phyloP scores from a whole-genome alignment of 2,888 invertebrate genomes.

The Agrilus mali region DNA sequence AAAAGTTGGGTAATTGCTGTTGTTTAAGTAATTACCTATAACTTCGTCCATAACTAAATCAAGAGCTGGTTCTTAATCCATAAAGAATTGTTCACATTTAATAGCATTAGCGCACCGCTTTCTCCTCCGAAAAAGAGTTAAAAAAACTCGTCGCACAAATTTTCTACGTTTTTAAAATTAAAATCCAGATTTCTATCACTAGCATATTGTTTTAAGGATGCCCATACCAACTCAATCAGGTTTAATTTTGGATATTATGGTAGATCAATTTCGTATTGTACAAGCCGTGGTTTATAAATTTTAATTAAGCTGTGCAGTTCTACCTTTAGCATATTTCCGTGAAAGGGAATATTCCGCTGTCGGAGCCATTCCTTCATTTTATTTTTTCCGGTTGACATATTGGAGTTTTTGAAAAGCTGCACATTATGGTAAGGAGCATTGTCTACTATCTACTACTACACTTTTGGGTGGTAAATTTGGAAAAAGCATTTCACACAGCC shows the following conservation, averaged over 20 bases:
- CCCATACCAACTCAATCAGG: too few species aligned
- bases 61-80: too few species aligned
- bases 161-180: too few species aligned
- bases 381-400: constrained; percentile 7
- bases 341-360: constrained; percentile 6
- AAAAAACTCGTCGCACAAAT: too few species aligned
- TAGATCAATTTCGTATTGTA: constrained; percentile 11
- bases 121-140: too few species aligned
- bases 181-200: too few species aligned
- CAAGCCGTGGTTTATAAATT: constrained; percentile 9
- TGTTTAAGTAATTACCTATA: too few species aligned
- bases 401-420: constrained; percentile 7
- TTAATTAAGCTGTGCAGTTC: constrained; percentile 14
- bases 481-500: constrained; percentile 5
- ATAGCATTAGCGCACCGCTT: too few species aligned
- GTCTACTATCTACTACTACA: constrained; percentile 16
- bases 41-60: too few species aligned
- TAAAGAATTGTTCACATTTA: too few species aligned
- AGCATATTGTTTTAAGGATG: too few species aligned
- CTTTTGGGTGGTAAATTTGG: constrained; percentile 12
- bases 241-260: constrained; percentile 4
- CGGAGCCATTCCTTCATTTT: constrained; percentile 13
- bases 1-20: too few species aligned
- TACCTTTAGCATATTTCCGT: constrained; percentile 10
- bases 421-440: constrained; percentile 15